A percentile compares a stretch with the other conserved stretches of the same genome.
These are phyloP conservation scores for Herminia tarsipennalis DNA, from an alignment of 2,888 invertebrate species.

Conservation along the genomic window DNA sequence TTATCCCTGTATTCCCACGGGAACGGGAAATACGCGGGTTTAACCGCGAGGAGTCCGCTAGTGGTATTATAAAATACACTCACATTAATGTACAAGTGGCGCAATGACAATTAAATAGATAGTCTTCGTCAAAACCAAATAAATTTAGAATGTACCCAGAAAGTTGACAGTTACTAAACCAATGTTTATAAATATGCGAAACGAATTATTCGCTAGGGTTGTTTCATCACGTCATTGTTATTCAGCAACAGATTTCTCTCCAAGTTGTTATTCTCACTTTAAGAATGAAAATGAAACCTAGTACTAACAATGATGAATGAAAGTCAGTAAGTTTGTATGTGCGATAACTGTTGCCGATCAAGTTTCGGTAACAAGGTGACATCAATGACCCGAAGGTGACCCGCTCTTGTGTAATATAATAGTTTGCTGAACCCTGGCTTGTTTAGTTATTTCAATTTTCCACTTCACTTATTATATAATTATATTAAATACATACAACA, in stretches of 20 bases:
- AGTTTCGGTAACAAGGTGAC: slow-evolving; percentile 82
- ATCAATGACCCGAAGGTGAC: slow-evolving; percentile 79
- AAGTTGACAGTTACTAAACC: too few species aligned
- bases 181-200: too few species aligned
- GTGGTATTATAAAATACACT: too few species aligned
- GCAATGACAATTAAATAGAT: too few species aligned
- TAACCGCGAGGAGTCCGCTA: too few species aligned
- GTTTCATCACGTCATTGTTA: slow-evolving; percentile 8
- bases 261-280: slow-evolving; percentile 30
- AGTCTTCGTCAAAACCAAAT: too few species aligned
- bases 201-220: too few species aligned
- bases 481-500: slow-evolving; percentile 10
- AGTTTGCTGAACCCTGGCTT: slow-evolving; percentile 69
- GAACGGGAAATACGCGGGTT: too few species aligned
- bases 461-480: slow-evolving; percentile 39
- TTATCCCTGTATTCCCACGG: too few species aligned
- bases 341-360: slow-evolving; percentile 75
- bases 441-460: slow-evolving; percentile 39
- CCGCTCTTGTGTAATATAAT: slow-evolving; percentile 58
- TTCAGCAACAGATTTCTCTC: slow-evolving; percentile 32
- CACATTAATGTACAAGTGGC: too few species aligned
- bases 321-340: slow-evolving; percentile 60
- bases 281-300: slow-evolving; percentile 36
- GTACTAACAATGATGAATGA: slow-evolving; percentile 66
- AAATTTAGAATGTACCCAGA: too few species aligned